Evolutionary conservation across 2,888 invertebrate genomes (phyloP).

Genomic region (Tromatobia lineatoria): DNA sequence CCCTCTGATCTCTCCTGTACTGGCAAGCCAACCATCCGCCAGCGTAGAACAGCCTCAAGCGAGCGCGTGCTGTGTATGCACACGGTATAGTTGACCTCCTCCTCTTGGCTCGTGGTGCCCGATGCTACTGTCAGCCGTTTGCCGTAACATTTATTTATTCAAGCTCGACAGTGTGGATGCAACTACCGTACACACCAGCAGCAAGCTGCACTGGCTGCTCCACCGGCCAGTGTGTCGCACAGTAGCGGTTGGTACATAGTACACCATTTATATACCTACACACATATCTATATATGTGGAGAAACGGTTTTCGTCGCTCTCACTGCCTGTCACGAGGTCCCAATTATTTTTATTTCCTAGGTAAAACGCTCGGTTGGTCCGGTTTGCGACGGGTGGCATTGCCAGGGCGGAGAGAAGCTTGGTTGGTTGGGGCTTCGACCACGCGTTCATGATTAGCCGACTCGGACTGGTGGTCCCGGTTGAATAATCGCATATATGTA

Average conservation of each 20-base stretch:
- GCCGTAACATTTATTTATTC: constrained; percentile 68
- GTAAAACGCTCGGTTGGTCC: constrained; percentile 34
- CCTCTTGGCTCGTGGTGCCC: constrained; percentile 55
- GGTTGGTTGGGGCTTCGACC: constrained; percentile 33
- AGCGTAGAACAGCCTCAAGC: constrained; percentile 12
- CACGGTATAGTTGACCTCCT: constrained; percentile 28
- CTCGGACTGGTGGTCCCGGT: constrained; percentile 35
- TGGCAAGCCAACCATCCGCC: constrained; percentile 2
- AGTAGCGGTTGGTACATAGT: constrained; percentile 33
- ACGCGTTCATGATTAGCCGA: constrained; percentile 50
- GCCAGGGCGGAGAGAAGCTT: constrained; percentile 5
- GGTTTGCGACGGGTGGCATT: constrained; percentile 27
- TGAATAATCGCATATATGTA: constrained; percentile 41
- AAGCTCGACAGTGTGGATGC: constrained; percentile 54
- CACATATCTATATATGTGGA: neutral
- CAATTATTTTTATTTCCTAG: constrained; percentile 57
- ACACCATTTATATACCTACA: neutral
- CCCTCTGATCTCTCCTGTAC: constrained; percentile 26
- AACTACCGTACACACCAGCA: constrained; percentile 45
- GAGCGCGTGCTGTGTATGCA: constrained; percentile 28
- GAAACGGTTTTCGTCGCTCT: constrained; percentile 49
- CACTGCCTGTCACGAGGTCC: constrained; percentile 50
- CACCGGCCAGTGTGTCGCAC: constrained; percentile 17
- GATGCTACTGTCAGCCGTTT: constrained; percentile 58
- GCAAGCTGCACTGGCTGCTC: constrained; percentile 35